phyloP scores from a whole-genome alignment of 2,797 vertebrate genomes.

The Spondyliosoma cantharus region DNA sequence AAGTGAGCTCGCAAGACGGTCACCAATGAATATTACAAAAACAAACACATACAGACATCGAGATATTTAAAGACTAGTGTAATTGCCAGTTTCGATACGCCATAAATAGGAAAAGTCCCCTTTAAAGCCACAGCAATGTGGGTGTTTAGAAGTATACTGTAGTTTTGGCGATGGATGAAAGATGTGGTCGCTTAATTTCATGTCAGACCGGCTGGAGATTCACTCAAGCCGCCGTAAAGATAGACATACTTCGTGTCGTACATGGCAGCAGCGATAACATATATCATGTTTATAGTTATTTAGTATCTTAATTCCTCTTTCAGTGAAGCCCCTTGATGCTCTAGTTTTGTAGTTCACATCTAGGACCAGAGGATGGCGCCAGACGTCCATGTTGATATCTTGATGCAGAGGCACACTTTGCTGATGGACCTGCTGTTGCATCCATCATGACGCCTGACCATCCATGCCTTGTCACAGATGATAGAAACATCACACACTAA shows the following conservation, averaged over 20 bases:
- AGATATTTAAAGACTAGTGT: neutral
- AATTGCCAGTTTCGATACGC: neutral
- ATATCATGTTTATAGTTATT: neutral
- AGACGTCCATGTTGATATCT: neutral
- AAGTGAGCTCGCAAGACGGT: too few species aligned
- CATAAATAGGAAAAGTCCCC: neutral
- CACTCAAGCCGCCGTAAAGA: neutral
- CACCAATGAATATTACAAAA: neutral
- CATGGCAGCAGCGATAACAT: neutral
- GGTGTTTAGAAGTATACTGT: neutral
- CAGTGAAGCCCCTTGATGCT: neutral
- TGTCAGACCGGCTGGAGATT: neutral
- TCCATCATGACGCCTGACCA: conserved; percentile 5
- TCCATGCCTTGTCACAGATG: neutral
- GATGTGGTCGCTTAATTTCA: neutral
- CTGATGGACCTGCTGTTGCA: conserved; percentile 3
- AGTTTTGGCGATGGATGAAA: neutral
- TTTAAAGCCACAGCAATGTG: neutral
- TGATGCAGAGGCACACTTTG: neutral
- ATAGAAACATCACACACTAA: neutral
- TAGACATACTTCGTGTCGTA: neutral
- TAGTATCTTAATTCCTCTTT: neutral
- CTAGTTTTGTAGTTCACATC: conserved; percentile 34
- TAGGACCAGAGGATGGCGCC: conserved; percentile 61
- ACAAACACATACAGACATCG: neutral